Base-by-base conservation (phyloP, 2,113 vertebrate genomes). In the Sinocyclocheilus maitianheensis region DNA sequence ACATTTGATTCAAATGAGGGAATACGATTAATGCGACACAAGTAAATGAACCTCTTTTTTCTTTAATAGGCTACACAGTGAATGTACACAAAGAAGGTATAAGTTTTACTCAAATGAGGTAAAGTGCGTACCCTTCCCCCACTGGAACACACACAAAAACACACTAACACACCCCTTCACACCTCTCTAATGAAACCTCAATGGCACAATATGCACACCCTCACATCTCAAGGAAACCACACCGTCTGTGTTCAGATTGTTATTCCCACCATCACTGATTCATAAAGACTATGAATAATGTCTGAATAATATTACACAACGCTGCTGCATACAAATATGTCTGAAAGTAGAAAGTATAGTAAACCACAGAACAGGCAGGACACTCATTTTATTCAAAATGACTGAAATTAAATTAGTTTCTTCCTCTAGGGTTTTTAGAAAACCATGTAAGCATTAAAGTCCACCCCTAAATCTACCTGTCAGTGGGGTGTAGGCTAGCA, bases 111-210 rank as follows among this genome's bases (percentile, higher is more conserved):
- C 13, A 58, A 71, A 34, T 43, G 75, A 53, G 62, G 65, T 86
- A 87, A 85, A 81, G 24, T 67, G 67, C 55, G 37, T 81, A 67
- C 22, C 84, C 76, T 58, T 24, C 80, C 79, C 85, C 87, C 86
- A 83, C 43, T 43, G 43, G 8, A 43, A 9, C 43, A 43, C 43
- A 43, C 43, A 43, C 51, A 46, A 24, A 11, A 84, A 18, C 34
- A 6, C 60, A 20, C n/a, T 4, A 43, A 51, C 48, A 67, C 87
- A 55, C 63, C 24, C 77, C 48, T 84, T 86, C 88, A 65, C 88
- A 85, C 89, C 88, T 86, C 71, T 72, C 51, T 71, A 78, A 86
- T 84, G 74, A 85, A 91, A 87, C 55, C 81, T 84, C 76, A 34
- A 72, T 67, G 86, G 48, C 83, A 85, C 77, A 86, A 83, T 83